A percentile compares a stretch with the other conserved stretches of the same genome.
Evolutionary conservation across 2,113 vertebrate genomes (phyloP).

Genomic region (Daphoenositta chrysoptera): DNA sequence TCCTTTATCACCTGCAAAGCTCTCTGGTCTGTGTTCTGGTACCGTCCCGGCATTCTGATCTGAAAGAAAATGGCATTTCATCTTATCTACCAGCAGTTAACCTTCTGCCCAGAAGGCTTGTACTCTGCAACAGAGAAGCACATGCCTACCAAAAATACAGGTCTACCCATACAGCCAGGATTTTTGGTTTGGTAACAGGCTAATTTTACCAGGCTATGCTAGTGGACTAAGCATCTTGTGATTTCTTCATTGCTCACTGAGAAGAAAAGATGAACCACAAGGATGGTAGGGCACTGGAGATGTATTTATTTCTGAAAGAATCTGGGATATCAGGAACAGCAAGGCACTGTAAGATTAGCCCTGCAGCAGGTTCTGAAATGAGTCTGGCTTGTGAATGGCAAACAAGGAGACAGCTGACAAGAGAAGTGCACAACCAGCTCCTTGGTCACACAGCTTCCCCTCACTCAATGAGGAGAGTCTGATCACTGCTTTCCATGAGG

Average conservation of each 20-base stretch:
- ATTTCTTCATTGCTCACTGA: neutral
- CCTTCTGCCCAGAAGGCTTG: neutral
- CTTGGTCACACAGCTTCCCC: neutral
- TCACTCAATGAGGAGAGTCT: neutral
- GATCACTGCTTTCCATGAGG: neutral
- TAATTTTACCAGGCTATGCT: neutral
- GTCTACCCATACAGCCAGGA: neutral
- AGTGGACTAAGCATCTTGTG: neutral
- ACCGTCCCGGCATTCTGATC: neutral
- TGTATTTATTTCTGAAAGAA: neutral
- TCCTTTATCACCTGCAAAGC: neutral
- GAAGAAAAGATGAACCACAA: neutral
- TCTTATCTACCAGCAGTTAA: neutral
- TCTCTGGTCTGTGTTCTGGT: neutral
- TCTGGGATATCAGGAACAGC: neutral
- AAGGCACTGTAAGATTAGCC: neutral
- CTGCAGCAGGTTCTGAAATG: neutral
- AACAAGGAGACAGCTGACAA: neutral
- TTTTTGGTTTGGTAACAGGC: neutral
- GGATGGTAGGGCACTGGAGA: neutral
- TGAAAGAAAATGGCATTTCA: neutral
- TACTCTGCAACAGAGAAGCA: neutral
- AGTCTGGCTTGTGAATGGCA: neutral
- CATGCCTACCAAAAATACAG: neutral
- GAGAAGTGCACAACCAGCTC: accelerated